These are phyloP conservation scores for Coenobita brevimanus DNA, from an alignment of 1,140 invertebrate genomes.

Conservation along the genomic window DNA sequence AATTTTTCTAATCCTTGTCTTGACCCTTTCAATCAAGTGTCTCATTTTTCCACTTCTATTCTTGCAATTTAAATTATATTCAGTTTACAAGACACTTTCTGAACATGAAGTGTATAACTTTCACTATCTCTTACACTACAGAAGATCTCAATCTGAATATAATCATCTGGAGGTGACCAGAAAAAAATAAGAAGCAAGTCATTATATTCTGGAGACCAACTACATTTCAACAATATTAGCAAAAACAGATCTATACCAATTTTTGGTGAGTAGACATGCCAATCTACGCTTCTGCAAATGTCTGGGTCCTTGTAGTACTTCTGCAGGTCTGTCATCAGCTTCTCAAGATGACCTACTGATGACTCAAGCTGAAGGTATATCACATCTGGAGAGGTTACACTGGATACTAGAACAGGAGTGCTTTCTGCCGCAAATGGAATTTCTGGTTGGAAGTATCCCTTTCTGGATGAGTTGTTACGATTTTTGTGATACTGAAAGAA, in stretches of 20 bases:
- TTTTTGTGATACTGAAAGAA: slow-evolving; percentile 20
- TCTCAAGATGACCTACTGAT: neutral
- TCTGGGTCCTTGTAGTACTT: slow-evolving; percentile 23
- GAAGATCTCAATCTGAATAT: too few species aligned
- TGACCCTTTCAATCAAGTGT: too few species aligned
- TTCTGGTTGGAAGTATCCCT: slow-evolving; percentile 17
- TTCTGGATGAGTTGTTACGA: neutral
- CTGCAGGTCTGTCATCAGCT: slow-evolving; percentile 23
- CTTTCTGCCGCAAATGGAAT: slow-evolving; percentile 30
- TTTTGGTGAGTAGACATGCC: slow-evolving; percentile 38
- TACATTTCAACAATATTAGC: too few species aligned
- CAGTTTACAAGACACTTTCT: too few species aligned
- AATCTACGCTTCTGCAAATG: neutral
- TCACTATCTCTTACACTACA: too few species aligned
- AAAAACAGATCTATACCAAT: slow-evolving; percentile 40
- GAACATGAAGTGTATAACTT: too few species aligned
- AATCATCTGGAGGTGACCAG: too few species aligned
- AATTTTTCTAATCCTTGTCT: too few species aligned
- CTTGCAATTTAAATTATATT: too few species aligned
- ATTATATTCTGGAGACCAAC: too few species aligned
- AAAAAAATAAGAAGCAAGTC: too few species aligned
- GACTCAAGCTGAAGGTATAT: slow-evolving; percentile 34
- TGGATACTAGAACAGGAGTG: slow-evolving; percentile 16
- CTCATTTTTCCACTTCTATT: too few species aligned
- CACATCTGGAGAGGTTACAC: slow-evolving; percentile 10